Conservation (phyloP, 2,797 vertebrate species). For the Cercopithecus neglectus region DNA sequence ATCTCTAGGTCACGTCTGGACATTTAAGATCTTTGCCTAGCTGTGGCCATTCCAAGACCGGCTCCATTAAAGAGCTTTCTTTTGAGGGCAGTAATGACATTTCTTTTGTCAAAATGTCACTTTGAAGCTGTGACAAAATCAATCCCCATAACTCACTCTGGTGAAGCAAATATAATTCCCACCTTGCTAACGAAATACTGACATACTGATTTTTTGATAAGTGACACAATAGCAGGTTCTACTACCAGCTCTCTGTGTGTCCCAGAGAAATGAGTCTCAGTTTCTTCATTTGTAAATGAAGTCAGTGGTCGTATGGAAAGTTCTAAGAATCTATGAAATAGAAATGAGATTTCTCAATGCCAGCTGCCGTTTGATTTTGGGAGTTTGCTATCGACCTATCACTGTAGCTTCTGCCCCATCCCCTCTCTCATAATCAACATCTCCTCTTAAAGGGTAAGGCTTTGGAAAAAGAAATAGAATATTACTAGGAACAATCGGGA, state of each 20-base stretch:
- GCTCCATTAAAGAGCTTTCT: not conserved
- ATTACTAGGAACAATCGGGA: not conserved
- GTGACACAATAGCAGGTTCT: not conserved
- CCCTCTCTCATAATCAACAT: not conserved
- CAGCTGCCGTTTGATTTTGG: not conserved
- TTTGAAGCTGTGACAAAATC: slow-evolving; percentile 13
- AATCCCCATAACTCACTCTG: not conserved
- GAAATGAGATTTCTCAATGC: not conserved
- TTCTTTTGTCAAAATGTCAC: slow-evolving; percentile 6
- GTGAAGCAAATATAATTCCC: slow-evolving; percentile 32
- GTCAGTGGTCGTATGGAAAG: not conserved
- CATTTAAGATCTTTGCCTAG: not conserved
- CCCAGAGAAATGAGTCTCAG: slow-evolving; percentile 8
- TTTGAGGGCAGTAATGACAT: not conserved
- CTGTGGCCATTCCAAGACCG: not conserved
- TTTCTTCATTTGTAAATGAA: slow-evolving; percentile 37
- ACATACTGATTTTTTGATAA: slow-evolving; percentile 28
- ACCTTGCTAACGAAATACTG: slow-evolving; percentile 28
- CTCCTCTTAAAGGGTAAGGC: not conserved
- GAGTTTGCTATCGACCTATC: not conserved
- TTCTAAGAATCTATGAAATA: not conserved
- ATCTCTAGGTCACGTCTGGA: not conserved
- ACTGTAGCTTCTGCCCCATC: not conserved
- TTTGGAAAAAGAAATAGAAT: slow-evolving; percentile 28
- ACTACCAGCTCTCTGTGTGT: not conserved